Evolutionary conservation across 35 echinoderm and acorn worm species (phyloP).

Genomic region (Chiridota heheva): DNA sequence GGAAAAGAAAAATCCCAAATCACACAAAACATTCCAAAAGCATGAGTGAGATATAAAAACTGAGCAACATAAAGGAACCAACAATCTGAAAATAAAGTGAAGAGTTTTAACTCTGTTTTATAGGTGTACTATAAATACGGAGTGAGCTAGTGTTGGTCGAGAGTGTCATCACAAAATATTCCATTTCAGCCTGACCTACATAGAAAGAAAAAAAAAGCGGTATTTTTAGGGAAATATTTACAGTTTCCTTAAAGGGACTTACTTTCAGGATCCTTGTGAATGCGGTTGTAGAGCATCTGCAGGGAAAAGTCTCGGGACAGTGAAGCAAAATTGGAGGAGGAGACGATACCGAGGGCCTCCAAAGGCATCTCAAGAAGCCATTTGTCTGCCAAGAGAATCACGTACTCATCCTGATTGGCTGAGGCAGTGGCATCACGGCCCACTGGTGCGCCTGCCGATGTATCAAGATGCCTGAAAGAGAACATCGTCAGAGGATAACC

Average conservation of each 20-base stretch:
- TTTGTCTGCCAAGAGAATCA: slow-evolving; percentile 85
- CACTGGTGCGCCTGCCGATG: not conserved
- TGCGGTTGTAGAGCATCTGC: slow-evolving; percentile 88
- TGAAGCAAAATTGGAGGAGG: slow-evolving; percentile 66
- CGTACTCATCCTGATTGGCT: slow-evolving; percentile 55
- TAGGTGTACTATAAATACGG: too few relatives aligned
- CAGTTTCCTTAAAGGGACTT: not conserved
- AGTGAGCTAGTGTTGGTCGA: too few relatives aligned
- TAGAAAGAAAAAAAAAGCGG: too few relatives aligned
- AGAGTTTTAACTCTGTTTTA: too few relatives aligned
- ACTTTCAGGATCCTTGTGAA: slow-evolving; percentile 92
- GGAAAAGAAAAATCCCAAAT: too few relatives aligned
- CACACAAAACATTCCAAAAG: too few relatives aligned
- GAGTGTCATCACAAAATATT: too few relatives aligned
- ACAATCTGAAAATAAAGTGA: too few relatives aligned
- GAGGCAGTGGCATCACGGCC: slow-evolving; percentile 38
- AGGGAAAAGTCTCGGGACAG: slow-evolving; percentile 91
- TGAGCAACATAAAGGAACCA: too few relatives aligned
- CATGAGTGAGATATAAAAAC: too few relatives aligned
- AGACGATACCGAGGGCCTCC: slow-evolving; percentile 78
- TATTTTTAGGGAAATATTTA: too few relatives aligned
- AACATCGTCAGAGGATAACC: not conserved
- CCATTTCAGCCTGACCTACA: too few relatives aligned
- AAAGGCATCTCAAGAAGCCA: slow-evolving; percentile 96
- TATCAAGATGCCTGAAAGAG: slow-evolving; percentile 45